Evolutionary conservation across 92 coral and sea anemone species (phyloP).

Genomic region (Epizoanthus rinbou): DNA sequence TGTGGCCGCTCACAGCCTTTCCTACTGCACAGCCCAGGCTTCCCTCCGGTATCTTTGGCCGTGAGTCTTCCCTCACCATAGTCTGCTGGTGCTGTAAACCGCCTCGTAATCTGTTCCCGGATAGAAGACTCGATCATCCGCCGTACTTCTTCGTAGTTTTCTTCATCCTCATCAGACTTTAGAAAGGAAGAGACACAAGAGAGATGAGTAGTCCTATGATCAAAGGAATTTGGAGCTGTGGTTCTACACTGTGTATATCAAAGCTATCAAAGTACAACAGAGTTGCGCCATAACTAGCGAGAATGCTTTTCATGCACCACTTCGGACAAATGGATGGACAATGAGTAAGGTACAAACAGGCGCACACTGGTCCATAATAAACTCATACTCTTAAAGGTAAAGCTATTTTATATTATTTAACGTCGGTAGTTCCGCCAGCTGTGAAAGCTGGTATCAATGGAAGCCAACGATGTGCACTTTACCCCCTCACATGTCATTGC

Average conservation of each 20-base stretch:
- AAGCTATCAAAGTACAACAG: neutral
- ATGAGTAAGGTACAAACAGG: no score
- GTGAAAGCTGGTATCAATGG: no score
- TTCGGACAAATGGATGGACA: no score
- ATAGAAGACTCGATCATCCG: conserved; percentile 66
- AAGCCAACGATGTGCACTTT: no score
- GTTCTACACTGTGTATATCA: neutral
- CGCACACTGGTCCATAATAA: no score
- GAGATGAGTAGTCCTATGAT: neutral
- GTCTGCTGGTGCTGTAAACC: neutral
- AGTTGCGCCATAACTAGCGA: no score
- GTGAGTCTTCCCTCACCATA: conserved; percentile 34
- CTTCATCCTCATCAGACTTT: conserved; percentile 87
- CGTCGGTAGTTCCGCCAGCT: no score
- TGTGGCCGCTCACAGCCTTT: conserved; percentile 31
- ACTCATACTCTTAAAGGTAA: no score
- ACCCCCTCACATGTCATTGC: no score
- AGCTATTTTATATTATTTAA: no score
- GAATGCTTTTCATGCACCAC: no score
- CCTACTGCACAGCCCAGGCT: conserved; percentile 13
- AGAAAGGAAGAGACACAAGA: neutral
- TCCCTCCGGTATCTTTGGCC: conserved; percentile 3
- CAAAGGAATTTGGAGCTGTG: neutral
- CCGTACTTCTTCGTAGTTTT: conserved; percentile 75
- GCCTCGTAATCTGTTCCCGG: conserved; percentile 54